A percentile compares a stretch with the other conserved stretches of the same genome.
Conservation (phyloP, 2,888 invertebrate genomes). For the Tenthredo amoena region DNA sequence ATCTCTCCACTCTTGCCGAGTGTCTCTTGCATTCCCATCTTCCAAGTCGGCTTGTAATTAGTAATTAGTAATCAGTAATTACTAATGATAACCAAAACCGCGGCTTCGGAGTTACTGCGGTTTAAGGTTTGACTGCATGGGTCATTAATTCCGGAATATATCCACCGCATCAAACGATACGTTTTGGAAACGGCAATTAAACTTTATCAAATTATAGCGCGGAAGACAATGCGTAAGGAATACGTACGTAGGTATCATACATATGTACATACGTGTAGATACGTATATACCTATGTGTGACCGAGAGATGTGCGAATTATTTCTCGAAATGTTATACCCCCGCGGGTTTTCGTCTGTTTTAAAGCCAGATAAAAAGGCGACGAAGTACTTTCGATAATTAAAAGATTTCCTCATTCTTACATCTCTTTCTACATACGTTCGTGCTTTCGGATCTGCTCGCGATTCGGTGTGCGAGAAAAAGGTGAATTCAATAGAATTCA, state of each 20-base stretch:
- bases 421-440: not conserved
- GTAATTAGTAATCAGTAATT: constrained; percentile 39
- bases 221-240: constrained; percentile 8
- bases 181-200: constrained; percentile 39
- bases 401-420: constrained; percentile 24
- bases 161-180: constrained; percentile 38
- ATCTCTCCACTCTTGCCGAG: not conserved
- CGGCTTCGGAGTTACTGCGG: not conserved
- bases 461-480: not conserved
- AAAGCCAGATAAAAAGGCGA: not conserved
- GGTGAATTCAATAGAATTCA: constrained; percentile 31
- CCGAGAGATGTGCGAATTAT: not conserved
- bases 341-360: not conserved
- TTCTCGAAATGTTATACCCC: not conserved
- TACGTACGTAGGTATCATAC: not conserved
- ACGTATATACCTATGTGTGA: not conserved
- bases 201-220: constrained; percentile 41
- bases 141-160: constrained; percentile 55
- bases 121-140: not conserved
- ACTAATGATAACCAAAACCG: not conserved
- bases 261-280: not conserved
- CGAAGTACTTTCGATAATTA: constrained; percentile 40
- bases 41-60: constrained; percentile 3
- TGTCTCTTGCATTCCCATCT: constrained; percentile 32
- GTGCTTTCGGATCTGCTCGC: not conserved